These are phyloP conservation scores for Netelia virgata DNA, from an alignment of 2,888 invertebrate genomes.

Conservation along the genomic window DNA sequence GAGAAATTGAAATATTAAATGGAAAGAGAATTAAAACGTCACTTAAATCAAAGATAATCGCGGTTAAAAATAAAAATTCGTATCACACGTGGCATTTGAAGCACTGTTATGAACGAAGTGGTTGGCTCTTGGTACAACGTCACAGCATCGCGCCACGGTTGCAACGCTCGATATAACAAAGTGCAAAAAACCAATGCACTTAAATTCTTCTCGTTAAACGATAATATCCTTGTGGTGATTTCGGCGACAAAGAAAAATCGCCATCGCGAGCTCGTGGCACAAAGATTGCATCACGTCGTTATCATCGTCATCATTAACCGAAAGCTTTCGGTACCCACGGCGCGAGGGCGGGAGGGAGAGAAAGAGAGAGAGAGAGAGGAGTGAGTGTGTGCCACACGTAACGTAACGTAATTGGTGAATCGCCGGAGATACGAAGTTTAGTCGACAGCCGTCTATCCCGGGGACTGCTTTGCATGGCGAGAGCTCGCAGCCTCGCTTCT, in stretches of 20 bases:
- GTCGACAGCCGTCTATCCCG: constrained; percentile 71
- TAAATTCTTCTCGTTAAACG: constrained; percentile 3
- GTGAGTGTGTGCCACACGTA: constrained; percentile 28
- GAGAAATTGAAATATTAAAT: neutral
- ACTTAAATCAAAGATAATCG: neutral
- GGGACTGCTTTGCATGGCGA: constrained; percentile 20
- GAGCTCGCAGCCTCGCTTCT: constrained; percentile 20
- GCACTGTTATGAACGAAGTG: neutral
- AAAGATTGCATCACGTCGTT: constrained; percentile 71
- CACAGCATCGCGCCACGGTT: neutral
- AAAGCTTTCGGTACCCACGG: neutral
- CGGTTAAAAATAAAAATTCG: neutral
- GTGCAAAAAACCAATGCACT: neutral
- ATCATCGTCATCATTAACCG: constrained; percentile 28
- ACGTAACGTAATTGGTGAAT: constrained; percentile 53
- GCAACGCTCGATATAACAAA: neutral
- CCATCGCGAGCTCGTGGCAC: constrained; percentile 71
- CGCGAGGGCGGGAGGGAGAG: constrained; percentile 25
- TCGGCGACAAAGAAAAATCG: constrained; percentile 43
- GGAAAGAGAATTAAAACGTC: neutral
- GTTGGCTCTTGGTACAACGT: neutral
- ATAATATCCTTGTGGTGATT: constrained; percentile 41
- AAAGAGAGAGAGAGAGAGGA: neutral
- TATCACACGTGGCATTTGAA: neutral
- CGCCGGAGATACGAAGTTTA: constrained; percentile 65